These are phyloP conservation scores for Camponotus fellah DNA, from an alignment of 2,888 invertebrate species.

Conservation along the genomic window DNA sequence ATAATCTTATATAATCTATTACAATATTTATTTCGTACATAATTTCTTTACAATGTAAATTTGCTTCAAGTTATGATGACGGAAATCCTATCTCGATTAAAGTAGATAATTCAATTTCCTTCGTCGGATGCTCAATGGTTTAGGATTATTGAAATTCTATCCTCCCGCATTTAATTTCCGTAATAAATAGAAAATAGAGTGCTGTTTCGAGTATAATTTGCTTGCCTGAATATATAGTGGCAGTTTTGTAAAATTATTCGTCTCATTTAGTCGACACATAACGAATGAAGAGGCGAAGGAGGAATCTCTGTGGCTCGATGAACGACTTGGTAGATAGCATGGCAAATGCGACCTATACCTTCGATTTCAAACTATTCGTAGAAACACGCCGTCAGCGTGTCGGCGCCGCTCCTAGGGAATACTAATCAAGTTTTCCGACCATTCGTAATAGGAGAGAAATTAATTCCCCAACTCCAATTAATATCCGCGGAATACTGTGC, in stretches of 20 bases:
- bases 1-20: background rate
- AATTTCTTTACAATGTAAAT: background rate
- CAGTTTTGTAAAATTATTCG: conserved; percentile 61
- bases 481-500: conserved; percentile 71
- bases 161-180: conserved; percentile 18
- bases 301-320: conserved; percentile 55
- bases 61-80: background rate
- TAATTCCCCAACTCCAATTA: conserved; percentile 77
- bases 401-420: conserved; percentile 74
- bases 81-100: background rate
- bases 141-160: conserved; percentile 11
- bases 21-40: background rate
- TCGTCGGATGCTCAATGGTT: background rate
- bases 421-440: conserved; percentile 81
- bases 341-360: conserved; percentile 57
- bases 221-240: conserved; percentile 40
- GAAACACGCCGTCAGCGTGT: conserved; percentile 75
- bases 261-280: conserved; percentile 55
- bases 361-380: conserved; percentile 74
- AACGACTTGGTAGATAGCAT: conserved; percentile 45
- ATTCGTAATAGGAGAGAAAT: conserved; percentile 73
- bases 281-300: conserved; percentile 59
- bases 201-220: conserved; percentile 14
- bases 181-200: conserved; percentile 30
- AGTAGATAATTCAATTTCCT: background rate